A percentile compares a stretch with the other conserved stretches of the same genome.
These are phyloP conservation scores for Heterocephalus glaber DNA, from an alignment of 2,113 vertebrate species.

Conservation along the genomic window DNA sequence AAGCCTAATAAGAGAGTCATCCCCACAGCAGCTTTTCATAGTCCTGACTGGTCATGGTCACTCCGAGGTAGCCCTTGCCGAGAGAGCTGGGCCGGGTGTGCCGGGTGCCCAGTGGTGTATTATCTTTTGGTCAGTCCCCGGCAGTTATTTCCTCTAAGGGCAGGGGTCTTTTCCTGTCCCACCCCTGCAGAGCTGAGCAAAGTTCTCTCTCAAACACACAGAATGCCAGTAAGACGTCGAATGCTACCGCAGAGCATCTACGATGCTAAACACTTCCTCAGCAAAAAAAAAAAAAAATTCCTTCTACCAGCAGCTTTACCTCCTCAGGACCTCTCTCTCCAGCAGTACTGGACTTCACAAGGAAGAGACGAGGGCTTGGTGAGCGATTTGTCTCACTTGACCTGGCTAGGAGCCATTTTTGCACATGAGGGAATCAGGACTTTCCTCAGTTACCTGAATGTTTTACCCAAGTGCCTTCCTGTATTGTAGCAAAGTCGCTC, in stretches of 20 bases:
- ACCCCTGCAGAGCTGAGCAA: background rate
- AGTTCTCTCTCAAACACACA: constrained; percentile 59
- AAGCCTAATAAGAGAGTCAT: background rate
- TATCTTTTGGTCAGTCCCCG: background rate
- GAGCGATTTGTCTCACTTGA: constrained; percentile 80
- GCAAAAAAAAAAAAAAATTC: constrained; percentile 64
- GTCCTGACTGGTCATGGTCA: background rate
- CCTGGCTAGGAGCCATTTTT: constrained; percentile 85
- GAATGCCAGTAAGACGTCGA: background rate
- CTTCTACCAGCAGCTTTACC: constrained; percentile 68
- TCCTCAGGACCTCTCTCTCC: constrained; percentile 26
- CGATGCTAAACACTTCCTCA: constrained; percentile 78
- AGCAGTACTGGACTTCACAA: constrained; percentile 67
- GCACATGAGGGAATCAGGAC: constrained; percentile 85
- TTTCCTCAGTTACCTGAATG: constrained; percentile 88
- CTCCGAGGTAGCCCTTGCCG: background rate
- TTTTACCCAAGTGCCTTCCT: constrained; percentile 89
- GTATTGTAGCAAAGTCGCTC: constrained; percentile 85
- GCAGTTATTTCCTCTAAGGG: background rate
- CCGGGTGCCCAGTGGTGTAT: no score
- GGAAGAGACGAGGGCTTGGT: constrained; percentile 70
- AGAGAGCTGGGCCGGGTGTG: background rate
- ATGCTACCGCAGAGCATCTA: constrained; percentile 56
- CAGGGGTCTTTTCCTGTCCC: background rate
- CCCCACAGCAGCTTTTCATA: background rate